Evolutionary conservation across 2,888 invertebrate species (phyloP).

Genomic region (Brenthis hecate): DNA sequence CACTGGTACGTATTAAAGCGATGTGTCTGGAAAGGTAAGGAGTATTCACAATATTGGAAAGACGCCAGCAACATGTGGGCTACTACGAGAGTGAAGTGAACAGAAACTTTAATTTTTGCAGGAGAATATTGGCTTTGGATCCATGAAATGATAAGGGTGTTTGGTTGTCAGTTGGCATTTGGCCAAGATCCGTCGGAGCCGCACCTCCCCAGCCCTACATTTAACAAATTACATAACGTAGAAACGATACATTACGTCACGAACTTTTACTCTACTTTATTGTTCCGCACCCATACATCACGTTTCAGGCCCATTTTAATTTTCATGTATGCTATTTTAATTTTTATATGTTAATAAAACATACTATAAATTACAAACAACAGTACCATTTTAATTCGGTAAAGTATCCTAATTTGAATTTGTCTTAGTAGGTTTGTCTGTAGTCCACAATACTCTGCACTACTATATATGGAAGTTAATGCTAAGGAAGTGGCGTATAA

Average conservation of each 20-base stretch:
- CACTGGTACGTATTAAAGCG: conserved; percentile 3
- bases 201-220: conserved; percentile 46
- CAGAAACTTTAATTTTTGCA: conserved; percentile 52
- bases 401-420: neutral
- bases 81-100: conserved; percentile 41
- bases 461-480: too few species aligned
- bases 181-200: conserved; percentile 55
- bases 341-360: neutral
- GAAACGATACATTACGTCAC: conserved; percentile 44
- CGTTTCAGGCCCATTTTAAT: conserved; percentile 5
- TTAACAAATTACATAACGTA: conserved; percentile 55
- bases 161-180: conserved; percentile 61
- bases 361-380: neutral
- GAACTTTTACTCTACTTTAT: conserved; percentile 26
- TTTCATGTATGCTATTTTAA: neutral
- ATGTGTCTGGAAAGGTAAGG: conserved; percentile 9
- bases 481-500: too few species aligned
- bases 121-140: conserved; percentile 53
- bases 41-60: conserved; percentile 35
- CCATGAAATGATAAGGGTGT: conserved; percentile 58
- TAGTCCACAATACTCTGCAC: too few species aligned
- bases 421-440: neutral
- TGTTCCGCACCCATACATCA: conserved; percentile 10
- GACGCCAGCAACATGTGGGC: conserved; percentile 38
- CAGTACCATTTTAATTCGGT: neutral